A percentile compares a stretch with the other conserved stretches of the same genome.
Evolutionary conservation across 2,888 invertebrate genomes (phyloP).

Genomic region (Ectemnius lituratus): DNA sequence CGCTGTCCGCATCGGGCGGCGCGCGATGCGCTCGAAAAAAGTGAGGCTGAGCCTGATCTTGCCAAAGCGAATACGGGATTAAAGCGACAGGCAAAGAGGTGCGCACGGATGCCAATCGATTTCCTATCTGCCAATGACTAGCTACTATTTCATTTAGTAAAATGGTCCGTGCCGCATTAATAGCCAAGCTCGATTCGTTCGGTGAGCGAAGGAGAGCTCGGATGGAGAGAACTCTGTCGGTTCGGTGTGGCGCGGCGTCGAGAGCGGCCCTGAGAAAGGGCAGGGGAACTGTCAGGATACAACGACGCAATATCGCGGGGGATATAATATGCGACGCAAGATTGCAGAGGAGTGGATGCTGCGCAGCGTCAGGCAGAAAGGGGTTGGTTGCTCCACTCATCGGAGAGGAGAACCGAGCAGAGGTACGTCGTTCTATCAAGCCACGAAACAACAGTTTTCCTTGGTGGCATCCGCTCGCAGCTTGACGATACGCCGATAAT

Average conservation of each 20-base stretch:
- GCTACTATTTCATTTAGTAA: no score
- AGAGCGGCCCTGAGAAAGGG: slow-evolving; percentile 18
- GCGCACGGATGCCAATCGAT: background rate
- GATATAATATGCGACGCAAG: slow-evolving; percentile 8
- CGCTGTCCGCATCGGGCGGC: background rate
- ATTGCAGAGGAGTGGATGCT: background rate
- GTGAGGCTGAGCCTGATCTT: slow-evolving; percentile 4
- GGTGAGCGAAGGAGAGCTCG: background rate
- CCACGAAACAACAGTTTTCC: slow-evolving; percentile 39
- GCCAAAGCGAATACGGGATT: background rate
- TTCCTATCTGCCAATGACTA: no score
- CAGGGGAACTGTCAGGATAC: slow-evolving; percentile 26
- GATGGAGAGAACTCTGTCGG: slow-evolving; percentile 1
- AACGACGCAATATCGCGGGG: slow-evolving; percentile 43
- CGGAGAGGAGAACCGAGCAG: slow-evolving; percentile 15
- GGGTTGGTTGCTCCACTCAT: background rate
- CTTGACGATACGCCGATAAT: slow-evolving; percentile 59
- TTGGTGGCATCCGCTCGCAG: slow-evolving; percentile 30
- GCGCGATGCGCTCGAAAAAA: background rate
- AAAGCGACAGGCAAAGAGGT: background rate
- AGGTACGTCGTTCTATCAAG: background rate
- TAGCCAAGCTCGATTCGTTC: slow-evolving; percentile 1
- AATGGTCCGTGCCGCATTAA: background rate
- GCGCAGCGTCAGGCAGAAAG: background rate
- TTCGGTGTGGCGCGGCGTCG: background rate